These are phyloP conservation scores for Pseudotriccus pelzelni DNA, from an alignment of 2,797 vertebrate species.

Conservation along the genomic window DNA sequence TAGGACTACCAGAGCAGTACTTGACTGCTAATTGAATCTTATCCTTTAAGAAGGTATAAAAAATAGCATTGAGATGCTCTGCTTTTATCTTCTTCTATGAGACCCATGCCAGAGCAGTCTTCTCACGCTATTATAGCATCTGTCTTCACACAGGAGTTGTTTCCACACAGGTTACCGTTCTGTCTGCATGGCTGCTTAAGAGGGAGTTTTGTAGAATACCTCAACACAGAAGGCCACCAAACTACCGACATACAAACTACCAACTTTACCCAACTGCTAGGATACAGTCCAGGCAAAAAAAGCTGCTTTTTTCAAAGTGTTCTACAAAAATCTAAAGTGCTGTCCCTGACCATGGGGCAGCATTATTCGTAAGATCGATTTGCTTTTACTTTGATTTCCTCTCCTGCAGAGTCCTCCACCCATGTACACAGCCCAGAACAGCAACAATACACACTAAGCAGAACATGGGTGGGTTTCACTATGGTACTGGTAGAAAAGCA, in stretches of 20 bases:
- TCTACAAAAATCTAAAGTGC: accelerated
- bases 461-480: not conserved
- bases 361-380: not conserved
- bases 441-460: not conserved
- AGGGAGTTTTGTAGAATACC: not conserved
- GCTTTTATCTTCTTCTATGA: not conserved
- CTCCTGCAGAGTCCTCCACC: not conserved
- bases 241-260: not conserved
- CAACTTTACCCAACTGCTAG: not conserved
- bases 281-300: not conserved
- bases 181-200: accelerated
- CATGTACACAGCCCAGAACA: not conserved
- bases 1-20: not conserved
- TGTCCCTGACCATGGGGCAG: accelerated
- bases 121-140: not conserved
- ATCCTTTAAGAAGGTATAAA: slow-evolving; percentile 27
- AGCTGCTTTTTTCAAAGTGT: not conserved
- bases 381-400: not conserved
- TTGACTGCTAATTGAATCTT: not conserved
- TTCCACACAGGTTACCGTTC: no score
- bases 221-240: not conserved
- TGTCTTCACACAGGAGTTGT: not conserved
- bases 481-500: not conserved
- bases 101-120: not conserved
- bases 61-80: not conserved